phyloP scores from a whole-genome alignment of 1,140 invertebrate genomes.

The Lucilia cuprina region DNA sequence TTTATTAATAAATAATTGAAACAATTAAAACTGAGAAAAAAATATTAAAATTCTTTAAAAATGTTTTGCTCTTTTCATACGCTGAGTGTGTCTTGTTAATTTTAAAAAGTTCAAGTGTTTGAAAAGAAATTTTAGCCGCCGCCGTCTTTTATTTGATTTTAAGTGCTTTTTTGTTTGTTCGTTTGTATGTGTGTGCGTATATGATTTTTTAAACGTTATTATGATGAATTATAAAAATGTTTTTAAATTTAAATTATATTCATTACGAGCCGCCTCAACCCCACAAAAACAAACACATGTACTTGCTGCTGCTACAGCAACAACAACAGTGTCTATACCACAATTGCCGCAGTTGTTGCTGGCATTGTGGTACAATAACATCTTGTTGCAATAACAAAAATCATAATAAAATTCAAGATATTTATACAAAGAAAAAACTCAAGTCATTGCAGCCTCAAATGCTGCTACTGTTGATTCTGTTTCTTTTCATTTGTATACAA shows the following conservation, averaged over 20 bases:
- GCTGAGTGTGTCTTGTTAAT: not conserved
- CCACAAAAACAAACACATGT: too few species aligned
- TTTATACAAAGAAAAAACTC: not conserved
- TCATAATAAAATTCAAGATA: not conserved
- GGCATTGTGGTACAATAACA: not conserved
- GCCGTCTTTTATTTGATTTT: not conserved
- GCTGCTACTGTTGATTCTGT: not conserved
- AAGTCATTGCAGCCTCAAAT: not conserved
- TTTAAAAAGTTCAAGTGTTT: constrained; percentile 6
- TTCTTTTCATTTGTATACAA: not conserved
- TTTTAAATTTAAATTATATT: constrained; percentile 9
- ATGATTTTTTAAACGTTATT: not conserved
- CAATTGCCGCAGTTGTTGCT: not conserved
- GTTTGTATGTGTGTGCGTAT: not conserved
- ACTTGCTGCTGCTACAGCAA: constrained; percentile 24
- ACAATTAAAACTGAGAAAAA: not conserved
- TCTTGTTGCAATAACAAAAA: not conserved
- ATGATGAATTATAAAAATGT: constrained; percentile 5
- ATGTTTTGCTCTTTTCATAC: too few species aligned
- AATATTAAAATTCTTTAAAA: not conserved
- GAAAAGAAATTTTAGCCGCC: not conserved
- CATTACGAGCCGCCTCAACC: not conserved
- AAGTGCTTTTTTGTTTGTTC: not conserved
- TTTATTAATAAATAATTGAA: not conserved
- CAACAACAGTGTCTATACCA: constrained; percentile 32